A percentile compares a stretch with the other conserved stretches of the same genome.
Conservation (phyloP, 1,140 invertebrate genomes). For the Rhagoletis zephyria region DNA sequence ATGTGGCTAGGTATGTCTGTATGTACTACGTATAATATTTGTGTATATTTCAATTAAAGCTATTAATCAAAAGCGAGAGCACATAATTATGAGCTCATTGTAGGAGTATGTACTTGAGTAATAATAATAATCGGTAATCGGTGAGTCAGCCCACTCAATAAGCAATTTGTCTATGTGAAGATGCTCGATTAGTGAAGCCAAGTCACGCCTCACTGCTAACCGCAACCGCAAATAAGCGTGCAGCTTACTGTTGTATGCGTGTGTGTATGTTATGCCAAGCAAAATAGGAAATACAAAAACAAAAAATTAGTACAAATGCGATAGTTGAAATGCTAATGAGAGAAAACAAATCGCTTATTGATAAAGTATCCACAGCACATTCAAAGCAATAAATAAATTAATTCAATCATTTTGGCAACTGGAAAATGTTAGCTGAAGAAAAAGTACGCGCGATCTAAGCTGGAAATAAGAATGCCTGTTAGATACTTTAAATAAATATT, state of each 20-base stretch:
- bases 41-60: constrained; percentile 25
- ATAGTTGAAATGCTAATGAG: not conserved
- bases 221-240: constrained; percentile 39
- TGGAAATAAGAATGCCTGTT: not conserved
- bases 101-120: not conserved
- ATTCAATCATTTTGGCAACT: not conserved
- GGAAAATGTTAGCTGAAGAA: not conserved
- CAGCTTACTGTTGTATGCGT: not conserved
- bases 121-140: constrained; percentile 31
- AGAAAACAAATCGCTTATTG: not conserved
- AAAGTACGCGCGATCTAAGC: not conserved
- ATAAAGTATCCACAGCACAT: not conserved
- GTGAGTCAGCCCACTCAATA: constrained; percentile 46
- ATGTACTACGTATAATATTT: not conserved
- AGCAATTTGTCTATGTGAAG: constrained; percentile 32
- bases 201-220: constrained; percentile 43
- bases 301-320: not conserved
- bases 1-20: not conserved
- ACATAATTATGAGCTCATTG: constrained; percentile 35
- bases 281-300: not conserved
- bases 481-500: not conserved
- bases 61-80: constrained; percentile 39
- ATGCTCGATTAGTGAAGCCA: constrained; percentile 20
- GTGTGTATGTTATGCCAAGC: not conserved
- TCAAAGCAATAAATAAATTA: not conserved